Evolutionary conservation across 1,140 invertebrate species (phyloP).

Genomic region (Aphelenchoides fujianensis): DNA sequence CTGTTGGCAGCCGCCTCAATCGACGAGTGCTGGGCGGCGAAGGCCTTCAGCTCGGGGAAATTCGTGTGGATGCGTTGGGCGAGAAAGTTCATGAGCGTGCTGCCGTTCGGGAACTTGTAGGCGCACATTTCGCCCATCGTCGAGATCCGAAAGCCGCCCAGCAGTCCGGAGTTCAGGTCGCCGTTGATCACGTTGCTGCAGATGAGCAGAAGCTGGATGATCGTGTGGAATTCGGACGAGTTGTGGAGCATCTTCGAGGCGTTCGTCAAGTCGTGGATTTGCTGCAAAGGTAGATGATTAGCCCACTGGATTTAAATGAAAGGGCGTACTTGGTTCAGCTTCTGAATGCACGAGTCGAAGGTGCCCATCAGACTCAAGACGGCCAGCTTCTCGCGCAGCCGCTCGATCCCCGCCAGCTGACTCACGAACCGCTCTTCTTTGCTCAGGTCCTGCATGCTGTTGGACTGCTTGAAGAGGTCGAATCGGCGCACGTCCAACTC

Average conservation of each 20-base stretch:
- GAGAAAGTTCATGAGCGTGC: constrained; percentile 18
- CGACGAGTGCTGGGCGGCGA: not conserved
- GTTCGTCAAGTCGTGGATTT: constrained; percentile 21
- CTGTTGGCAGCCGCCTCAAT: constrained; percentile 11
- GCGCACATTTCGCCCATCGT: constrained; percentile 28
- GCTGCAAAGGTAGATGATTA: constrained; percentile 26
- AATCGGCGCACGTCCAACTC: constrained; percentile 37
- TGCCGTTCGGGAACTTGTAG: constrained; percentile 33
- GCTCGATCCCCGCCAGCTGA: constrained; percentile 39
- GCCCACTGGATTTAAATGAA: too few species aligned
- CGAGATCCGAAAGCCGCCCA: constrained; percentile 35
- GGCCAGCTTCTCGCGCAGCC: constrained; percentile 33
- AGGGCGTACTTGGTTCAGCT: constrained; percentile 34
- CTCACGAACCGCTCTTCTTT: constrained; percentile 45
- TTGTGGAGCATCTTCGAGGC: constrained; percentile 43
- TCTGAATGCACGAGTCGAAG: constrained; percentile 24
- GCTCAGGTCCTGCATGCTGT: constrained; percentile 15
- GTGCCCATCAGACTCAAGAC: constrained; percentile 38
- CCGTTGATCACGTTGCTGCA: constrained; percentile 36
- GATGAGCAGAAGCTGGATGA: constrained; percentile 34
- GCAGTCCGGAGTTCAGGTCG: constrained; percentile 30
- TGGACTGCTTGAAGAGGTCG: constrained; percentile 30
- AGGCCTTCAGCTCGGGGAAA: constrained; percentile 8
- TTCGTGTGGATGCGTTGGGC: constrained; percentile 3
- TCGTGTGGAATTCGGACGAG: constrained; percentile 41